Conservation (phyloP, 2,797 vertebrate genomes). For the Linurgus olivaceus region DNA sequence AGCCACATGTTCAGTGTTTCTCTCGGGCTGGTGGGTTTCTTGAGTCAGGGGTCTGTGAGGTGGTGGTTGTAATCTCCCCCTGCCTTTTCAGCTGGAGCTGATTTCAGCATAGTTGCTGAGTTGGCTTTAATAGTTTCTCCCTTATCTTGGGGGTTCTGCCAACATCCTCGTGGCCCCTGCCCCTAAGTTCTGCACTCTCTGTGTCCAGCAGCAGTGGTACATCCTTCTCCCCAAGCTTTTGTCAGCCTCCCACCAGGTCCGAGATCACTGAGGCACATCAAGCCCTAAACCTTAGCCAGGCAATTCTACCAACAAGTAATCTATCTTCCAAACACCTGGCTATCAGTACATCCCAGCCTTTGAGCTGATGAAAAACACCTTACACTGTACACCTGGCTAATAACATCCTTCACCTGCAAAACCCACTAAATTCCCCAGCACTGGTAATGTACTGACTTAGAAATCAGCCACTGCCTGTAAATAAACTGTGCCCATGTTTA, state of each 20-base stretch:
- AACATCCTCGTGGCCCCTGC: background rate
- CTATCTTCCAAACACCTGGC: background rate
- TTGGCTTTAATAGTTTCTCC: background rate
- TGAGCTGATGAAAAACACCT: background rate
- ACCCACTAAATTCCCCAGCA: background rate
- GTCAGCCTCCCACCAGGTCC: background rate
- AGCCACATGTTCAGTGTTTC: background rate
- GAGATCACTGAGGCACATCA: accelerated
- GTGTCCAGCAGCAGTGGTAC: background rate
- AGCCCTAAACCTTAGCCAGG: background rate
- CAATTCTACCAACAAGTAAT: background rate
- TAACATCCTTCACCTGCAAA: background rate
- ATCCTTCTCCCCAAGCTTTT: background rate
- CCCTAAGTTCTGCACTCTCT: background rate
- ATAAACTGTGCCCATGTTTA: background rate
- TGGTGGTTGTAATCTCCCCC: background rate
- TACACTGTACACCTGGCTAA: background rate
- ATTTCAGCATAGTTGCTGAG: background rate
- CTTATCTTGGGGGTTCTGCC: background rate
- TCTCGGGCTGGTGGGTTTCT: background rate
- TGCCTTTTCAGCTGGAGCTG: background rate
- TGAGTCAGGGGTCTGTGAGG: accelerated
- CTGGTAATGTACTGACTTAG: background rate
- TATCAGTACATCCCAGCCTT: background rate
- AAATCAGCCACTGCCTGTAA: background rate